Conservation (phyloP, 1,140 invertebrate genomes). For the Drosophila ficusphila region DNA sequence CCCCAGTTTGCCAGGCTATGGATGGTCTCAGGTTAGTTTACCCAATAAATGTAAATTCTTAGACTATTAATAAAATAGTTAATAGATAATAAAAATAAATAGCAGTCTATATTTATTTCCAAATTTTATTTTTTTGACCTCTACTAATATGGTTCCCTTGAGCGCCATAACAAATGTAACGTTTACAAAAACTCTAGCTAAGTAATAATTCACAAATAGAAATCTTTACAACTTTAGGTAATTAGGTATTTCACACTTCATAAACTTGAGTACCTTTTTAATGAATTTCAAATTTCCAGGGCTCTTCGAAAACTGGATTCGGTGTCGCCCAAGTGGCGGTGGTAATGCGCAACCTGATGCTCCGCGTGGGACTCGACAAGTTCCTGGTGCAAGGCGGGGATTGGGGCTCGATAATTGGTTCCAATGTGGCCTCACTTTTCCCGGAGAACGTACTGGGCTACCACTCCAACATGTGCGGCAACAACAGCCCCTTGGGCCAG, state of each 20-base stretch:
- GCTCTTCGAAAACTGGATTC: conserved; percentile 87
- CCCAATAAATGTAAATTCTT: no score
- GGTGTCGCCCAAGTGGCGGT: conserved; percentile 88
- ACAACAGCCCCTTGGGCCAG: conserved; percentile 37
- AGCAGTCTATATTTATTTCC: no score
- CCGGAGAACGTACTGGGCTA: conserved; percentile 87
- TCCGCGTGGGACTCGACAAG: conserved; percentile 89
- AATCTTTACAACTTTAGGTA: no score
- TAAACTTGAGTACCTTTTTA: not conserved
- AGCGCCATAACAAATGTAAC: no score
- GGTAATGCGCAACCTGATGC: conserved; percentile 93
- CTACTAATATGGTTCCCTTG: no score
- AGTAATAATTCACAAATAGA: no score
- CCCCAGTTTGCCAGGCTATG: conserved; percentile 93
- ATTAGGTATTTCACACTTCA: no score
- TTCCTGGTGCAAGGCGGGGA: conserved; percentile 94
- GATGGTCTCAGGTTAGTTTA: conserved; percentile 90
- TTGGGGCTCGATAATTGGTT: conserved; percentile 89
- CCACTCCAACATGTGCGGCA: conserved; percentile 88
- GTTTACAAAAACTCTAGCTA: no score
- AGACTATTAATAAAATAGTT: no score
- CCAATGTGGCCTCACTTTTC: conserved; percentile 87
- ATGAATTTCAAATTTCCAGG: conserved; percentile 64
- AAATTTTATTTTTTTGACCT: no score
- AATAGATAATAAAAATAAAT: no score